Percentiles rank a stretch among this genome's conserved stretches.
Conservation (phyloP, 2,113 vertebrate species). For the Dipodomys ordii region DNA sequence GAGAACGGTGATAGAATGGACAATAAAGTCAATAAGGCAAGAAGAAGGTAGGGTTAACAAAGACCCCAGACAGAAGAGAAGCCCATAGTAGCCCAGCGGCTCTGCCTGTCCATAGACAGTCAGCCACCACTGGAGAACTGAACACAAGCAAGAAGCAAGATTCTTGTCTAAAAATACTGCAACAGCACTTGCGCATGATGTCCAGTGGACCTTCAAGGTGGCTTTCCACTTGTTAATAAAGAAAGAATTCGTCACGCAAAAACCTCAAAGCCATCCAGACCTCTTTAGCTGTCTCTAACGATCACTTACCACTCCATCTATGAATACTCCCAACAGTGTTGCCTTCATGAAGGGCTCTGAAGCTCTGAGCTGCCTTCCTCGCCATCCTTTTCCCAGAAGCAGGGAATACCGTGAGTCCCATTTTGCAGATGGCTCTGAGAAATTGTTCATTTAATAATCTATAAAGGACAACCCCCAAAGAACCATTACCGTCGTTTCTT, state of each 20-base stretch:
- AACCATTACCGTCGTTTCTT: neutral
- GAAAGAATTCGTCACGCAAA: neutral
- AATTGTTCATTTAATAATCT: neutral
- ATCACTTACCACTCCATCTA: neutral
- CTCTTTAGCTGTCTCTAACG: neutral
- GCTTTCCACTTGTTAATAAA: neutral
- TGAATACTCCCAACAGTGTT: neutral
- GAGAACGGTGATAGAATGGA: neutral
- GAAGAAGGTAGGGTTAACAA: neutral
- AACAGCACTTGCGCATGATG: neutral
- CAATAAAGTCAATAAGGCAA: neutral
- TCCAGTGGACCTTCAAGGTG: neutral
- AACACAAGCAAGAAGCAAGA: neutral
- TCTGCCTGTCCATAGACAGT: neutral
- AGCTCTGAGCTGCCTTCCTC: neutral
- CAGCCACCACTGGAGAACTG: neutral
- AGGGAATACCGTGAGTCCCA: neutral
- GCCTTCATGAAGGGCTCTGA: neutral
- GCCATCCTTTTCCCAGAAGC: accelerated
- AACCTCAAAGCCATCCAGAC: neutral
- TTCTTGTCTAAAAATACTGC: neutral
- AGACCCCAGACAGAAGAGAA: neutral
- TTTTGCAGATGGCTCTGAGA: neutral
- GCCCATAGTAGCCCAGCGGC: accelerated
- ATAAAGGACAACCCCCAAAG: neutral